phyloP scores from a whole-genome alignment of 1,140 invertebrate genomes.

The Acyrthosiphon pisum region DNA sequence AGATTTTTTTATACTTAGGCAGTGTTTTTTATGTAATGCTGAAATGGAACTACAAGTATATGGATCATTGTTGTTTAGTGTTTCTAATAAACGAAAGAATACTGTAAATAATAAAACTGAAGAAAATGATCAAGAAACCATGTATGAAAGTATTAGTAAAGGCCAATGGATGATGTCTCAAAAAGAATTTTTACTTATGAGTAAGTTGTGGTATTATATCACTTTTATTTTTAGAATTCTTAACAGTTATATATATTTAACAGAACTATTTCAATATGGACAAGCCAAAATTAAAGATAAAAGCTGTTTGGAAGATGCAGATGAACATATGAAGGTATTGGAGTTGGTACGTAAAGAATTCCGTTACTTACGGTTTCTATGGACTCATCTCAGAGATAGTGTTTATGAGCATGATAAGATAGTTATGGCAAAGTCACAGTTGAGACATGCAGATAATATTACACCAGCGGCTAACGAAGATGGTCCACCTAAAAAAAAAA shows the following conservation, averaged over 20 bases:
- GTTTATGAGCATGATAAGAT: constrained; percentile 76
- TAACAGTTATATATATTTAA: constrained; percentile 7
- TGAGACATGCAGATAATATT: too few species aligned
- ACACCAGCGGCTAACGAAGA: constrained; percentile 61
- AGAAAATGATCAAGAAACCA: constrained; percentile 35
- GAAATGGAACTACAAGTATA: constrained; percentile 67
- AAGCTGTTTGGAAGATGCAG: constrained; percentile 63
- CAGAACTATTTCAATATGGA: constrained; percentile 58
- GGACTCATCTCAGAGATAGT: constrained; percentile 69
- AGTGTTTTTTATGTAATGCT: constrained; percentile 66
- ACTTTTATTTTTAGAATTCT: background rate
- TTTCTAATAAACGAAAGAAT: constrained; percentile 62
- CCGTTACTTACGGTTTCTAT: constrained; percentile 69
- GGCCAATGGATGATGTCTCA: constrained; percentile 67
- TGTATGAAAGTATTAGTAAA: constrained; percentile 60
- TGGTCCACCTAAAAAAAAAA: constrained; percentile 43
- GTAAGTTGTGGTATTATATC: background rate
- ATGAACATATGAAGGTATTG: constrained; percentile 68
- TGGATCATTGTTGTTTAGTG: constrained; percentile 67
- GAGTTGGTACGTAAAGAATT: constrained; percentile 74
- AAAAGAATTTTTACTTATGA: constrained; percentile 66
- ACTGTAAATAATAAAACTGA: constrained; percentile 62
- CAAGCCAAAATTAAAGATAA: constrained; percentile 47
- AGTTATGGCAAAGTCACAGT: constrained; percentile 76
- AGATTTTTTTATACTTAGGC: constrained; percentile 47